A percentile compares a stretch with the other conserved stretches of the same genome.
Evolutionary conservation across 2,113 vertebrate genomes (phyloP).

Genomic region (Microcebus jonahi): DNA sequence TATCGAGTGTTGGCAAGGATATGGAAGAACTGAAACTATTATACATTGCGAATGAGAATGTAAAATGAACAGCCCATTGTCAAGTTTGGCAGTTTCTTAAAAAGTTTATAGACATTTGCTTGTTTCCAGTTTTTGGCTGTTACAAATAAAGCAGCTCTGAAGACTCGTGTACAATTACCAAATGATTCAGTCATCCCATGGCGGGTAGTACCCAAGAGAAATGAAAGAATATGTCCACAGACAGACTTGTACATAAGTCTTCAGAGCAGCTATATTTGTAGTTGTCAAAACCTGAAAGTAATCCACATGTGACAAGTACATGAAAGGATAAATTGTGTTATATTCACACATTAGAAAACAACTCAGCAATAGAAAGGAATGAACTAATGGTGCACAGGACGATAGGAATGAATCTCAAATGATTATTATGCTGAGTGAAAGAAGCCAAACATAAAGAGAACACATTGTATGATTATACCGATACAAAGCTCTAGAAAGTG

Average conservation of each 20-base stretch:
- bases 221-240: neutral
- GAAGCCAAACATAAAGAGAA: neutral
- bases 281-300: neutral
- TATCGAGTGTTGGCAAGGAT: neutral
- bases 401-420: neutral
- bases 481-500: constrained; percentile 9
- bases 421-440: neutral
- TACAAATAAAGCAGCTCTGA: neutral
- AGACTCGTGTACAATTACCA: neutral
- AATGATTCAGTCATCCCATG: neutral
- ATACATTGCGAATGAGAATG: neutral
- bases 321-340: neutral
- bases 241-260: neutral
- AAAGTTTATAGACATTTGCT: neutral
- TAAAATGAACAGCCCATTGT: neutral
- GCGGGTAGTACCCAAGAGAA: constrained; percentile 18
- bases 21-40: neutral
- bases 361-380: neutral
- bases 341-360: neutral
- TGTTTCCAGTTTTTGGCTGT: neutral
- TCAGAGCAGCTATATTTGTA: neutral
- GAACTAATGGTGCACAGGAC: neutral
- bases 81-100: neutral
- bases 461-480: neutral
- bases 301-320: neutral